Evolutionary conservation across 1,140 invertebrate species (phyloP).

Genomic region (Pogonomyrmex californicus): DNA sequence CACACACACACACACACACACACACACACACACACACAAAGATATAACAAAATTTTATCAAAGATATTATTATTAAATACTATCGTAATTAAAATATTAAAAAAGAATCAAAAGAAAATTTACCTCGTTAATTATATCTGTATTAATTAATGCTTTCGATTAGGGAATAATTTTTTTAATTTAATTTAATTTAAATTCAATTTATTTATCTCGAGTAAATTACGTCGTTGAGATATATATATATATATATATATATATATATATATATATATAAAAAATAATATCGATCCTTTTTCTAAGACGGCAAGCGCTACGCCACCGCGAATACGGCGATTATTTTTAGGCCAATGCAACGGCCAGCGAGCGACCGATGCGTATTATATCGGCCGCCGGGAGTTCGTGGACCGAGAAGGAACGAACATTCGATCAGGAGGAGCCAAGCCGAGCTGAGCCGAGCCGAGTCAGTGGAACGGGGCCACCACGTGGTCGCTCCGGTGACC

Average conservation of each 20-base stretch:
- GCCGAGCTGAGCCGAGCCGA: slow-evolving; percentile 35
- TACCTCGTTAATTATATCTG: too few relatives aligned
- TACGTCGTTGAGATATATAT: too few relatives aligned
- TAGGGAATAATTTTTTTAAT: too few relatives aligned
- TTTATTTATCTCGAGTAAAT: too few relatives aligned
- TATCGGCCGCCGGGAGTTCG: slow-evolving; percentile 38
- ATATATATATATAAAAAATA: not conserved
- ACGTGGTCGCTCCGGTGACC: slow-evolving; percentile 62
- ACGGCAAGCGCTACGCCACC: not conserved
- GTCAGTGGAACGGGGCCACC: slow-evolving; percentile 55
- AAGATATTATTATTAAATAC: too few relatives aligned
- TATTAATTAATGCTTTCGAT: too few relatives aligned
- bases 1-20: not conserved
- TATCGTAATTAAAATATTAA: too few relatives aligned
- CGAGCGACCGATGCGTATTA: slow-evolving; percentile 17
- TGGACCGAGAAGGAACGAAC: slow-evolving; percentile 47
- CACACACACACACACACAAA: not conserved
- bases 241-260: not conserved
- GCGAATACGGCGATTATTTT: slow-evolving; percentile 45
- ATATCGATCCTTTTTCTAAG: slow-evolving; percentile 16
- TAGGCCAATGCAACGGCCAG: slow-evolving; percentile 50
- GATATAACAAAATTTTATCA: not conserved
- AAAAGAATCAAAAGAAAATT: too few relatives aligned
- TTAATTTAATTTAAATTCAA: too few relatives aligned
- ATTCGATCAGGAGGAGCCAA: slow-evolving; percentile 51